Evolutionary conservation across 2,797 vertebrate species (phyloP), one percentile per base, ranked within the genome.

Genomic region (Neosilurus hyrtlii): DNA sequence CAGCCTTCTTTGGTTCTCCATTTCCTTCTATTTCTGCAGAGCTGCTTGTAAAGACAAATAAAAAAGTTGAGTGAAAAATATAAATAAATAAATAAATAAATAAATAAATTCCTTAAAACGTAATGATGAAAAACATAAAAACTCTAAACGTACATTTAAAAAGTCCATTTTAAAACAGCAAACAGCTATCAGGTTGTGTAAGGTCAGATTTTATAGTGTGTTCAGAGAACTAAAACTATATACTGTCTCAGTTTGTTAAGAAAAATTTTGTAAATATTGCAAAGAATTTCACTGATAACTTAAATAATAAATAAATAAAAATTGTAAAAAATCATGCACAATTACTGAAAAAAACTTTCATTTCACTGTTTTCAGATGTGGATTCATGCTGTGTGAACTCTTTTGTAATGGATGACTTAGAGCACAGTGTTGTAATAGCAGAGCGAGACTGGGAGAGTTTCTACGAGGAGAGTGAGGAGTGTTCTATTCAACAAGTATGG

Each of bases 371-470:
- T 90, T 52, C 90, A 96, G 93, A 91, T 81, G 88, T 79, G 89
- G 85, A 83, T 87, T 82, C 84, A 88, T 85, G 80, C 87, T 77
- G 90, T 30, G 20, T 24, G 15, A 84, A 52, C 18, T 56, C 20
- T 14, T 54, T 82, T 63, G 78, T 22, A 73, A 99, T 99, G 98
- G 98, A 99, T 87, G 96, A 98, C 90, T 95, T 99, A 67, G 96
- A 98, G 91, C 96, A 99, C 91, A 98, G 97, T 85, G 94, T 99
- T 86, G 92, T 94, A 89, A 94, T 97, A 84, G 95, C 94, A 4
- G 96, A 98, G 87, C 89, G 89, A 56, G 97, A 97, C 85, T 99
- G 98, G 98, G 93, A 92, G 0, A 94, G 92, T 87, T 99, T 99
- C 91, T 93, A 89, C 2, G 91, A 89, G 62, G 92, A 95, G 0